Conservation (phyloP, 2,888 invertebrate species). For the Plagodis pulveraria region DNA sequence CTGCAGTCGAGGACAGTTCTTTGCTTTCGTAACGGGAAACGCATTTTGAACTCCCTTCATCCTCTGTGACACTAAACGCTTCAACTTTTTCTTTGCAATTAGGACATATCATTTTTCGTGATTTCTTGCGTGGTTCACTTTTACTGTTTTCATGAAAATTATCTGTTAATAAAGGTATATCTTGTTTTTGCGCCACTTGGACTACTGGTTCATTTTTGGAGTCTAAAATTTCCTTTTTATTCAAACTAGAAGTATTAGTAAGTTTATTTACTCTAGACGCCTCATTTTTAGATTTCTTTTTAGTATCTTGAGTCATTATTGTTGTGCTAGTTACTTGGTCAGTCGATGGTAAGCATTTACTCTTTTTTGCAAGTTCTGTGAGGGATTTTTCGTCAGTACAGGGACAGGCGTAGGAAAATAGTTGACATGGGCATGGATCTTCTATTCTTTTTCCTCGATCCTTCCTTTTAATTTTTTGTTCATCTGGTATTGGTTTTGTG, state of each 20-base stretch:
- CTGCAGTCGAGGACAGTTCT: slow-evolving; percentile 45
- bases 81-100: slow-evolving; percentile 69
- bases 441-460: slow-evolving; percentile 51
- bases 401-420: slow-evolving; percentile 70
- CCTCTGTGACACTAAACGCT: slow-evolving; percentile 57
- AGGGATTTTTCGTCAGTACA: slow-evolving; percentile 60
- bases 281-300: slow-evolving; percentile 43
- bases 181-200: slow-evolving; percentile 33
- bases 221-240: slow-evolving; percentile 35
- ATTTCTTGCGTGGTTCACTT: slow-evolving; percentile 45
- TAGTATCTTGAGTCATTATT: slow-evolving; percentile 37
- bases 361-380: slow-evolving; percentile 53
- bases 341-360: slow-evolving; percentile 45
- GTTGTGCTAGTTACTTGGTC: slow-evolving; percentile 55
- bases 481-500: slow-evolving; percentile 55
- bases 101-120: slow-evolving; percentile 60
- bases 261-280: slow-evolving; percentile 49
- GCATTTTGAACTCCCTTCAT: slow-evolving; percentile 52
- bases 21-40: slow-evolving; percentile 42
- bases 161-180: slow-evolving; percentile 32
- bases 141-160: slow-evolving; percentile 38
- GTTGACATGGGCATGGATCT: slow-evolving; percentile 70
- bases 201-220: slow-evolving; percentile 36
- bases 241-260: slow-evolving; percentile 46
- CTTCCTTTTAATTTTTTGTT: slow-evolving; percentile 58